Evolutionary conservation across 2,888 invertebrate genomes (phyloP), one percentile per base, ranked within the genome.

Genomic region (Cactoblastis cactorum): DNA sequence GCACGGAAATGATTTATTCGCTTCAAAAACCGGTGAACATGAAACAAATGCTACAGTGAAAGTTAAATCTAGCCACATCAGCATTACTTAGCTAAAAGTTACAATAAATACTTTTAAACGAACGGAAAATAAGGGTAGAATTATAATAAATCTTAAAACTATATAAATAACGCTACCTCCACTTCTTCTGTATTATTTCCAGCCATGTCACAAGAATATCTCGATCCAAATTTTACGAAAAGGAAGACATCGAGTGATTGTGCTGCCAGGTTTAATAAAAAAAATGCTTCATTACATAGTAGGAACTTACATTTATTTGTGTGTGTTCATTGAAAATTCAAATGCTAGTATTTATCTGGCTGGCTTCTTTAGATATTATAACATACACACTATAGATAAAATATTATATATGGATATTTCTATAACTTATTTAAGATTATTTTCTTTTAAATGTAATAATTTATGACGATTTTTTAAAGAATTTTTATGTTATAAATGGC

Each of bases 111-210:
- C 37, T 50, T 45, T 47, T 41, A 35, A 58, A 61, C 47, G 62
- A 55, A 52, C 49, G 38, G 18, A 43, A 58, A 58, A 57, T 55
- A 57, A 53, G 60, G 74, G 74, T 79, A 72, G 67, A 5, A 39
- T 38, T 28, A 49, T 58, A 19, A 61, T 58, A 58, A 57, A 50
- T 47, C 45, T 19, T 45, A 47, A 50, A 33, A 59, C 51, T 64
- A 58, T 55, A 59, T 54, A 28, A 53, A 58, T 61, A 68, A 78
- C 81, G 80, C 83, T 86, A 91, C 92, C 90, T 92, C 91, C 67
- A 91, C 90, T 81, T 91, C 91, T 74, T 91, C 91, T 58, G 83
- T 80, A 82, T 85, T 91, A 84, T 90, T 91, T 75, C 91, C 91
- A 90, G 91, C 91, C 92, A 92, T 92, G 80, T 90, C 87, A 90